Base-by-base conservation (phyloP, 2,797 vertebrate genomes). In the Sphenopsis melanotis region DNA sequence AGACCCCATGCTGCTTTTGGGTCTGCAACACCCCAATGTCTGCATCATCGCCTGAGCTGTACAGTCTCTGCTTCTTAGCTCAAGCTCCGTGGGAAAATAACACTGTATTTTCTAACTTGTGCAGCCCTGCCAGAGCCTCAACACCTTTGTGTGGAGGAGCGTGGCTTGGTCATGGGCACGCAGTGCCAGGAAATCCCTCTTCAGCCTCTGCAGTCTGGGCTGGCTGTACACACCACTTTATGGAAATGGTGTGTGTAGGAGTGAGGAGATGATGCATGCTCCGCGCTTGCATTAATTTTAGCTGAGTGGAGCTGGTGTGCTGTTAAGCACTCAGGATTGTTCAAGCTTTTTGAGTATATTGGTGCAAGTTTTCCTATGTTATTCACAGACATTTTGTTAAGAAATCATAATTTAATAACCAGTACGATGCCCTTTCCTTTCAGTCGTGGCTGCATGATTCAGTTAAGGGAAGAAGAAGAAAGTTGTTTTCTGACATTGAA, bases 21-120 rank as follows among this genome's bases (percentile, higher is more conserved):
- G 34, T 93, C 41, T 12, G 23, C 0, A 0, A 2, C 4, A 5
- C 44, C 68, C 15, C 65, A 24, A 0, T 16, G 23, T 37, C 23
- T 34, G 36, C 5, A 0, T 65, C 6, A 0, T 44, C 4, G 9
- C 83, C 39, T 34, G 42, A 36, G 24, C 77, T 52, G 39, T 55
- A 47, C n/a, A 12, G 12, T n/a, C 55, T 14, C 12, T 61, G 42
- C 63, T 46, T 47, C 22, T 37, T 47, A 76, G 55, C 64, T 87
- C 77, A 41, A 83, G 77, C 81, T 84, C 66, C 0, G 0, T 92
- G 81, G 66, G 90, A 90, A 87, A 76, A 59, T 26, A 61, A 68
- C 0, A 0, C 27, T 27, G 4, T 34, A 12, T 68, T 89, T 90
- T 64, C 36, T 29, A 60, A n/a, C n/a, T 34, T 22, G 53, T 10